Base-by-base conservation (phyloP, 1,140 invertebrate species). In the Pantala flavescens region DNA sequence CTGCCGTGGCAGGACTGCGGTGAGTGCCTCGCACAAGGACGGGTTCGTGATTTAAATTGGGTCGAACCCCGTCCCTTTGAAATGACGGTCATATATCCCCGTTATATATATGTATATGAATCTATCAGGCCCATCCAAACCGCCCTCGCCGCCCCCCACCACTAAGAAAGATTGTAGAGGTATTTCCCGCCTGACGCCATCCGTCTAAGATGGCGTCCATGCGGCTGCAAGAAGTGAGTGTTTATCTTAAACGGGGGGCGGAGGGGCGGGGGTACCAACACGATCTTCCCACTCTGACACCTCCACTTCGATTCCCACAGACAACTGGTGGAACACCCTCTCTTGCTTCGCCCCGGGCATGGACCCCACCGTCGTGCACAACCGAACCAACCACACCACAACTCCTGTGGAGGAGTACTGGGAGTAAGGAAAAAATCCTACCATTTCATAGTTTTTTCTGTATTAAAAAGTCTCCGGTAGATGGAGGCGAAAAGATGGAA, bases 321-420 rank as follows among this genome's bases (percentile, higher is more conserved):
- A 81, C 43, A 81, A 80, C 24, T 79, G 79, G 71, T 84, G 85
- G 79, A 84, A 83, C 75, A 82, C 83, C 23, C 78, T 80, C 19
- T 78, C 78, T 55, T 85, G 84, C 76, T 77, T 78, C 28, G 78
- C 23, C 21, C 74, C 74, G 24, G 80, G 80, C 73, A 75, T 76
- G 43, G 82, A 80, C 70, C 78, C 76, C 49, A 79, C 71, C 23
- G 70, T 23, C 0, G 43, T 12, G 74, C 76, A n/a, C 23, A 23
- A 28, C 42, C 24, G 24, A 16, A 43, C 23, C 19, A 76, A 75
- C 42, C 23, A 21, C 28, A 9, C 80, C 7, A 77, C 78, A 19
- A 82, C 84, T 36, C 81, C 84, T 0, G 83, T 85, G 14, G 81
- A 82, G 71, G 84, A 85, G 75, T 85, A 84, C 75, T 85, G 84